These are phyloP conservation scores for Patiria miniata DNA, from an alignment of 35 echinoderm and acorn worm genomes.

Conservation along the genomic window DNA sequence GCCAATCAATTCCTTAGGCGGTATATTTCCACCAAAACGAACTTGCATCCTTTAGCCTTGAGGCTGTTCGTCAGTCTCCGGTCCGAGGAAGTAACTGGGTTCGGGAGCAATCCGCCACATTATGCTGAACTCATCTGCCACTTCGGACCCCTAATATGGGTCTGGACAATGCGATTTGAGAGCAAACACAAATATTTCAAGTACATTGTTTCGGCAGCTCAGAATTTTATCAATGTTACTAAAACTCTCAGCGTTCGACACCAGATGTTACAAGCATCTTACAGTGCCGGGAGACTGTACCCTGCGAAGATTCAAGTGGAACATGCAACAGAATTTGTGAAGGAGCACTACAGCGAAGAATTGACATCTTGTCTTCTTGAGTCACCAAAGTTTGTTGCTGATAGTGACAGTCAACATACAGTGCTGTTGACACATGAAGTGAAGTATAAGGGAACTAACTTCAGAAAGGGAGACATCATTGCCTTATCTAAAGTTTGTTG, in stretches of 20 bases:
- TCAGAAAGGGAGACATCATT: neutral
- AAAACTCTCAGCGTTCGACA: conserved; percentile 47
- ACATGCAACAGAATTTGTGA: conserved; percentile 28
- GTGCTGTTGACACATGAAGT: neutral
- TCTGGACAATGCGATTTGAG: conserved; percentile 76
- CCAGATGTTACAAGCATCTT: conserved; percentile 70
- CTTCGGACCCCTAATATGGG: conserved; percentile 72
- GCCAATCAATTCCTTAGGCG: too few species aligned
- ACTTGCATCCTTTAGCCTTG: too few species aligned
- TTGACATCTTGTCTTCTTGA: neutral
- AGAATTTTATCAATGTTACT: conserved; percentile 64
- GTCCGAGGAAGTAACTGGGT: too few species aligned
- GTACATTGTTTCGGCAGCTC: conserved; percentile 21
- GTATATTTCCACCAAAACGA: too few species aligned
- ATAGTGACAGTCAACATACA: neutral
- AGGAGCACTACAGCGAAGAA: neutral
- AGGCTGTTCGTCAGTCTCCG: too few species aligned
- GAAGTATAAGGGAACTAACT: neutral
- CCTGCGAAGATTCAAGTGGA: conserved; percentile 27
- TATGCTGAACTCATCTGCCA: conserved; percentile 47
- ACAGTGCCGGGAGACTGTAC: conserved; percentile 32
- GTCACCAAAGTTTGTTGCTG: neutral
- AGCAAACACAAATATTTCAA: conserved; percentile 84
- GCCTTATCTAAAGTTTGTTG: neutral
- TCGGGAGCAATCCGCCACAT: too few species aligned